Percentiles rank a stretch among this genome's conserved stretches.
Evolutionary conservation across 2,113 vertebrate genomes (phyloP).

Genomic region (Brachyistius frenatus): DNA sequence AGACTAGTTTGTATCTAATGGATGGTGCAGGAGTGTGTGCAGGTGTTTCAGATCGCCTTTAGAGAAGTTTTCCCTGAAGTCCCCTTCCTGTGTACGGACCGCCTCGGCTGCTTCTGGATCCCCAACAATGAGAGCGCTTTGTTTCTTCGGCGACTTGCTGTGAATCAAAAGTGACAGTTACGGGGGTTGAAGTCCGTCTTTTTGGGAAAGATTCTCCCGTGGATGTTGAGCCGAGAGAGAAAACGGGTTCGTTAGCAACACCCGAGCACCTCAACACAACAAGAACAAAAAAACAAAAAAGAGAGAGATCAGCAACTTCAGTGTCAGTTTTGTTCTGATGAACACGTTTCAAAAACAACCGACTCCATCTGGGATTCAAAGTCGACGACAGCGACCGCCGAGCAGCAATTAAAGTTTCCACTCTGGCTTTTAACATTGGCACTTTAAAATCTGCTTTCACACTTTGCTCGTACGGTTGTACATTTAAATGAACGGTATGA

Average conservation of each 20-base stretch:
- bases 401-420: conserved; percentile 60
- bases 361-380: conserved; percentile 35
- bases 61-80: conserved; percentile 52
- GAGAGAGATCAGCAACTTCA: conserved; percentile 12
- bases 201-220: conserved; percentile 46
- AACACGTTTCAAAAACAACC: conserved; percentile 31
- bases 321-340: conserved; percentile 29
- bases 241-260: conserved; percentile 67
- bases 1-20: conserved; percentile 64
- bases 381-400: conserved; percentile 56
- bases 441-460: conserved; percentile 19
- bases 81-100: conserved; percentile 46
- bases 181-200: conserved; percentile 28
- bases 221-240: conserved; percentile 15
- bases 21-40: conserved; percentile 57
- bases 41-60: conserved; percentile 70
- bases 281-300: conserved; percentile 18
- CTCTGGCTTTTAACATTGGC: not conserved
- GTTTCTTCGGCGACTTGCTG: conserved; percentile 37
- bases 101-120: conserved; percentile 22
- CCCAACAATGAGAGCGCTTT: conserved; percentile 18
- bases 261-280: conserved; percentile 12
- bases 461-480: not conserved
- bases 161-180: conserved; percentile 65
- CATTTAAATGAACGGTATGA: not conserved